Conservation (phyloP, 2,797 vertebrate genomes). For the Lepus townsendii region DNA sequence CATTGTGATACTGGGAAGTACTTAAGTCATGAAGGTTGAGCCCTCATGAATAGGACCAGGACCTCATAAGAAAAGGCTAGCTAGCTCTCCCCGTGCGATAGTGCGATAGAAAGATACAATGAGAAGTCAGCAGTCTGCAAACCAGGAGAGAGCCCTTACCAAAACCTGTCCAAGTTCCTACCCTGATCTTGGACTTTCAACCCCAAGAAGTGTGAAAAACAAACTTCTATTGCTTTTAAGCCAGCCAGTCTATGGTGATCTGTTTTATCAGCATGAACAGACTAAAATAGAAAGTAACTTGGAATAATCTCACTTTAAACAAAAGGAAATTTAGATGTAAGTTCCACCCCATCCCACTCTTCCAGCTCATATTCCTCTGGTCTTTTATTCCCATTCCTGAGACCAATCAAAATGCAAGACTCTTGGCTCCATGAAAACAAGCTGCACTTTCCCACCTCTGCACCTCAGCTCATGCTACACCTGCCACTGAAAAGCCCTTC, state of each 20-base stretch:
- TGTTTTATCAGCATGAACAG: neutral
- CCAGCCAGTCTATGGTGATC: neutral
- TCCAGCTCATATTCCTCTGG: fast-evolving
- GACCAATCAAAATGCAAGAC: no score
- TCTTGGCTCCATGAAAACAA: fast-evolving
- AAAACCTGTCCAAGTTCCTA: neutral
- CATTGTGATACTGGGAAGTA: neutral
- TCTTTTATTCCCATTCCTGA: no score
- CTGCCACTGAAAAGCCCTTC: neutral
- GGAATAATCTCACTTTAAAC: neutral
- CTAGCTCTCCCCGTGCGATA: neutral
- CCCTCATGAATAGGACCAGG: neutral
- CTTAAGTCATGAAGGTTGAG: neutral
- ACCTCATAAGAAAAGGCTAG: neutral
- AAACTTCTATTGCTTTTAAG: neutral
- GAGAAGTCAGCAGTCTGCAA: neutral
- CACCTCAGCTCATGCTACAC: neutral
- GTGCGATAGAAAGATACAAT: neutral
- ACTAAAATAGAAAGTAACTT: neutral
- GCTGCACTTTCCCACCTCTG: neutral
- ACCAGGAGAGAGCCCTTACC: neutral
- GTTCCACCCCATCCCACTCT: neutral
- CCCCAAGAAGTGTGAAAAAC: neutral
- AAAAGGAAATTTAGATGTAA: neutral
- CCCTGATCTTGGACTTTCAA: neutral